Conservation (phyloP, 2,888 invertebrate genomes). For the Heliothis peltigera region DNA sequence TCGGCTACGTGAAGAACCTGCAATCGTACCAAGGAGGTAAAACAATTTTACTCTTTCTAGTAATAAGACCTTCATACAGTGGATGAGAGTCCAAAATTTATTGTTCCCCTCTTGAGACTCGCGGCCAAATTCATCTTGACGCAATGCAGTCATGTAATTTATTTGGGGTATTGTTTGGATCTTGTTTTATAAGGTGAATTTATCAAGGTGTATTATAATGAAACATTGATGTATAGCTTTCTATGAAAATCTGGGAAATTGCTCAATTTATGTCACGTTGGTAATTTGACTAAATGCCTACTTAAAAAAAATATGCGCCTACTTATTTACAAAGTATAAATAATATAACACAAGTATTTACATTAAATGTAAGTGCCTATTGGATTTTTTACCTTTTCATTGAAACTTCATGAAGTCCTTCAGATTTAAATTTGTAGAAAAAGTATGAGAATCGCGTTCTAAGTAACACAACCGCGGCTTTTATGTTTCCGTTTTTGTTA, state of each 20-base stretch:
- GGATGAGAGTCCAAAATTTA: conserved; percentile 35
- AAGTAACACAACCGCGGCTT: too few relatives aligned
- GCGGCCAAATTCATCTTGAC: conserved; percentile 35
- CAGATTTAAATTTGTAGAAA: too few relatives aligned
- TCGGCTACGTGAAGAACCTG: conserved; percentile 61
- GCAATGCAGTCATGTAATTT: conserved; percentile 59
- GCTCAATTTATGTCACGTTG: neutral
- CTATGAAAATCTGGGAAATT: neutral
- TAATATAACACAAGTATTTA: too few relatives aligned
- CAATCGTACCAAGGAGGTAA: conserved; percentile 41
- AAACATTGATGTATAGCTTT: neutral
- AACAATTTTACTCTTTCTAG: conserved; percentile 36
- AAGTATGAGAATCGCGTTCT: too few relatives aligned
- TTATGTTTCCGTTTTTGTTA: too few relatives aligned
- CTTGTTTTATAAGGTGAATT: conserved; percentile 27
- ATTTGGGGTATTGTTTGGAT: conserved; percentile 27
- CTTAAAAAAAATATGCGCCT: too few relatives aligned
- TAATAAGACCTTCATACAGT: conserved; percentile 31
- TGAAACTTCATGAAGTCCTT: too few relatives aligned
- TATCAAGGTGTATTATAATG: conserved; percentile 17
- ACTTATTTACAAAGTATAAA: too few relatives aligned
- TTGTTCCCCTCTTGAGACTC: conserved; percentile 1
- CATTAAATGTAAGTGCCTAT: too few relatives aligned
- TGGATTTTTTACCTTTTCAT: too few relatives aligned
- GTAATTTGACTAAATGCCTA: neutral